A percentile compares a stretch with the other conserved stretches of the same genome.
These are phyloP conservation scores for Drosophila monieri DNA, from an alignment of 2,888 invertebrate species.

Conservation along the genomic window DNA sequence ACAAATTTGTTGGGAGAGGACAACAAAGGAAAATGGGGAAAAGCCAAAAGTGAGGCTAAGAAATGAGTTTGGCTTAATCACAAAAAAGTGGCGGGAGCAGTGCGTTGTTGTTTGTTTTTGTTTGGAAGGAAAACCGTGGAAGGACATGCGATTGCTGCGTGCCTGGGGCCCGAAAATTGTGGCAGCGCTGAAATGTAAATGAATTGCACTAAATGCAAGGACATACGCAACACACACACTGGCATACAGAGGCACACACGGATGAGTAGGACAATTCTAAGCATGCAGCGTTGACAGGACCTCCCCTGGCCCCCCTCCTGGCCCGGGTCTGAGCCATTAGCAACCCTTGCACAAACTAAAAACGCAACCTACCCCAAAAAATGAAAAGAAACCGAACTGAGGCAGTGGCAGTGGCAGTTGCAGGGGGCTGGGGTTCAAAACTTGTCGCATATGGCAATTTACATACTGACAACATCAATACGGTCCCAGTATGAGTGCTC, in stretches of 20 bases:
- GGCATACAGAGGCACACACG: constrained; percentile 4
- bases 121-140: constrained; percentile 62
- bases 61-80: constrained; percentile 36
- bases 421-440: constrained; percentile 12
- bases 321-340: constrained; percentile 29
- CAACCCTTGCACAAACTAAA: constrained; percentile 68
- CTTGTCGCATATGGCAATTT: constrained; percentile 69
- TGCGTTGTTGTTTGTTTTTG: constrained; percentile 60
- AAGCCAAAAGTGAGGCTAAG: constrained; percentile 42
- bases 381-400: constrained; percentile 34
- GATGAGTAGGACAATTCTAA: constrained; percentile 45
- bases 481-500: constrained; percentile 1
- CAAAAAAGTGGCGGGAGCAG: constrained; percentile 20
- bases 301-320: neutral
- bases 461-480: constrained; percentile 76
- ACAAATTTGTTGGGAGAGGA: constrained; percentile 62
- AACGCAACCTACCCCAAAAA: constrained; percentile 71
- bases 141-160: constrained; percentile 62
- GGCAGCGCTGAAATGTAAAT: constrained; percentile 76
- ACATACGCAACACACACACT: constrained; percentile 68
- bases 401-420: neutral
- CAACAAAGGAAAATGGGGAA: constrained; percentile 16
- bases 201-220: constrained; percentile 79
- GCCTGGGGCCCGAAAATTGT: constrained; percentile 61
- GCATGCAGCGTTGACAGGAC: constrained; percentile 55